Conservation (phyloP, 2,888 invertebrate genomes). For the Nezara viridula region DNA sequence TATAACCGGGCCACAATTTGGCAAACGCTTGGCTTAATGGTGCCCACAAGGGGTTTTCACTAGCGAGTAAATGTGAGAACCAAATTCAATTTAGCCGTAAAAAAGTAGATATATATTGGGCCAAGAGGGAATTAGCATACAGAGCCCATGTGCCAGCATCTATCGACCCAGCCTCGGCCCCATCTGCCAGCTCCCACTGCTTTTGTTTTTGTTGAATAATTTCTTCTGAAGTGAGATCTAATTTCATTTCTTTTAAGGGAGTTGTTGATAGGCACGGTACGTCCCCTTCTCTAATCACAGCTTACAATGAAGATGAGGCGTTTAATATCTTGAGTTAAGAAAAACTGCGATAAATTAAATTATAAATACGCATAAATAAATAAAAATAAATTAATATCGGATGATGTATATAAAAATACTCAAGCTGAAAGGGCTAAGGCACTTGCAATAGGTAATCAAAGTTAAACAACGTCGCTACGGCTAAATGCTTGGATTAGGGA, state of each 20-base stretch:
- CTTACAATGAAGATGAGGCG: neutral
- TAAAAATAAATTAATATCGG: too few species aligned
- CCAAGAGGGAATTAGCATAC: neutral
- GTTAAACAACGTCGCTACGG: too few species aligned
- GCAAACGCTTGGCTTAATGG: neutral
- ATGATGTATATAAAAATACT: too few species aligned
- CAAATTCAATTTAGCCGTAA: neutral
- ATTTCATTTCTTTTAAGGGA: neutral
- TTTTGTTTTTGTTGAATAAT: slow-evolving; percentile 35
- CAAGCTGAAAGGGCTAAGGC: too few species aligned
- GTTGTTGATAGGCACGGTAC: neutral
- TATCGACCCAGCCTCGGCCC: neutral
- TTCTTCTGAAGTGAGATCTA: neutral
- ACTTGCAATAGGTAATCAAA: too few species aligned
- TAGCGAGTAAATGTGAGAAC: neutral
- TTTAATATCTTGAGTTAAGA: too few species aligned
- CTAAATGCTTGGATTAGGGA: too few species aligned
- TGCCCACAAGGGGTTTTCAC: neutral
- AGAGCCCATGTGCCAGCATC: slow-evolving; percentile 2
- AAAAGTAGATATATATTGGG: neutral
- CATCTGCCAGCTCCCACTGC: slow-evolving; percentile 30
- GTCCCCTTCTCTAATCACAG: neutral
- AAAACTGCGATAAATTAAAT: too few species aligned
- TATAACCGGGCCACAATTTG: neutral
- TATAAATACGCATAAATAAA: too few species aligned